Evolutionary conservation across 2,888 invertebrate species (phyloP), one percentile per base, ranked within the genome.

Genomic region (Platycheirus albimanus): DNA sequence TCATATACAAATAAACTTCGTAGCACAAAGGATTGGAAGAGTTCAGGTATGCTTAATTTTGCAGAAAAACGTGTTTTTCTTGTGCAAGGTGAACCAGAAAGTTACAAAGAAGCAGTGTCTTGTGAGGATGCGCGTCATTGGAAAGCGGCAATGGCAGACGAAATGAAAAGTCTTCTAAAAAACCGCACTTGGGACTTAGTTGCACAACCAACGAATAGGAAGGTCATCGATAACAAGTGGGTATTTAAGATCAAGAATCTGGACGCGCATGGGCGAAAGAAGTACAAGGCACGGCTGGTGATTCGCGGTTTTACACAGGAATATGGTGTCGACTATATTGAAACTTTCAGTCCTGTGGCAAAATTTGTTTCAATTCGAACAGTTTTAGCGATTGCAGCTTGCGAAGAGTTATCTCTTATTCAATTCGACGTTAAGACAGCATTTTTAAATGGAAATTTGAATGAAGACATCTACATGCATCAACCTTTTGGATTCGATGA

Each of bases 281-380:
- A 81, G 43, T 86, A 84, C 38, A 88, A 87, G 66, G 87, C 88
- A 10, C 67, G 88, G 17, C 67, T 88, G 13, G 88, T 88, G 11
- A 87, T 86, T 17, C 69, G 86, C 13, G 87, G 87, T 43, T 88
- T 85, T 74, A 76, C 75, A 2, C 87, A 88, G 58, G 76, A 86
- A 75, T 83, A 78, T 54, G 87, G 86, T 7, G 67, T 85, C n/a
- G 87, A 88, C 74, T 88, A 87, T n/a, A n/a, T n/a, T 33, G 86
- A 88, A 61, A 87, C 87, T 0, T 89, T 87, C 70, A 86, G 88
- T 54, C 87, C 88, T 11, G 88, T 88, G 0, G 86, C 85, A 7
- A 86, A 78, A 79, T 84, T 85, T 43, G 64, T 80, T 15, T 86
- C 86, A 6, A 74, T 87, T 43, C 84, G 85, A 64, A 75, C 76